Percentiles rank a stretch among this genome's conserved stretches.
phyloP scores from a whole-genome alignment of 2,113 vertebrate genomes.

The Lophura nycthemera region DNA sequence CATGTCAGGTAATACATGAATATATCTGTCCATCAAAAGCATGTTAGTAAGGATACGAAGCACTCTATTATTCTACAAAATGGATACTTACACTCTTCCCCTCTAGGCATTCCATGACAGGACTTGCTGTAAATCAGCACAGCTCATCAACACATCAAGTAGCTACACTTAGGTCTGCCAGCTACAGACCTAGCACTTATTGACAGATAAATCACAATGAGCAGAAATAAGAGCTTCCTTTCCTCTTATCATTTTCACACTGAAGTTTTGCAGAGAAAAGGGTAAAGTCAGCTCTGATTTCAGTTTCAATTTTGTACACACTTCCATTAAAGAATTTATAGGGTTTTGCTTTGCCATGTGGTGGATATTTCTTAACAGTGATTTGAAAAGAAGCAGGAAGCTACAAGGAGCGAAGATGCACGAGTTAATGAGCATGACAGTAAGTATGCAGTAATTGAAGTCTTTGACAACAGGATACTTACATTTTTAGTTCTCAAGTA shows the following conservation, averaged over 20 bases:
- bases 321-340: not conserved
- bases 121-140: not conserved
- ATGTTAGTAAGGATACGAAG: conserved; percentile 25
- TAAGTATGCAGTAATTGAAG: not conserved
- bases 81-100: not conserved
- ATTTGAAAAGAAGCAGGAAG: not conserved
- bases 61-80: conserved; percentile 2
- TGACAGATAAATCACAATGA: not conserved
- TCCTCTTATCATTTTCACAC: not conserved
- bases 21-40: not conserved
- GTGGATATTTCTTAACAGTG: not conserved
- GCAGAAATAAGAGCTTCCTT: not conserved
- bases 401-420: not conserved
- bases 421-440: not conserved
- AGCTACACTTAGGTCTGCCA: fast-evolving
- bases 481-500: not conserved
- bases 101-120: not conserved
- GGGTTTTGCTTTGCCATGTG: not conserved
- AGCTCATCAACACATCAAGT: not conserved
- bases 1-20: not conserved
- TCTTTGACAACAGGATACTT: not conserved
- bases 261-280: not conserved
- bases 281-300: fast-evolving
- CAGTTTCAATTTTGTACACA: not conserved
- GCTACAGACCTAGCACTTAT: not conserved